Base-by-base conservation (phyloP, 2,113 vertebrate genomes). In the Prietella phreatophila region DNA sequence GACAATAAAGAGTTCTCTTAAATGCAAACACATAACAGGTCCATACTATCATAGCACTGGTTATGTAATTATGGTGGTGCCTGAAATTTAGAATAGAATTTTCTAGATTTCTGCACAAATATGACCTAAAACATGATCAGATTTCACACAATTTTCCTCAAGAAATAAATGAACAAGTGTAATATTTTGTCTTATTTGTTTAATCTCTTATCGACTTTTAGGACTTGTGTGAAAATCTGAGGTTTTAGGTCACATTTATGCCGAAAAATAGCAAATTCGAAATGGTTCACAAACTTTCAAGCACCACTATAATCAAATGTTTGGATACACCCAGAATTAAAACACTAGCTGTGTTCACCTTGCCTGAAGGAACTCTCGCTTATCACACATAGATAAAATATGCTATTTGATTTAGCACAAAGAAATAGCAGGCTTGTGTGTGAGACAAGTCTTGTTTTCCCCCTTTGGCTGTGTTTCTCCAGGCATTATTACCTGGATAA, bases 331-430 rank as follows among this genome's bases (percentile, higher is more conserved):
- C 20, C 5, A 25, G 17, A 81, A 58, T 81, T 58, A 33, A 58
- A 58, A 58, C 0, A 6, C 27, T 69, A 65, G 20, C 65, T n/a
- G 25, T 61, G 58, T 27, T 83, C 58, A 71, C 65, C 83, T 84
- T 55, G 50, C 83, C 83, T 33, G 67, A 71, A 73, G 83, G 47
- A 58, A 56, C 83, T 56, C 27, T 33, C 17, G 75, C 58, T 86
- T 20, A 27, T 71, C 50, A 69, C 20, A 85, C 3, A 0, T 58
- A 53, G 47, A 85, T 69, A 63, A 50, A 42, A 65, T 63, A 47
- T 80, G 39, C 75, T 79, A 9, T 86, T 86, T 86, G 73, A 86
- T 80, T 79, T 65, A 76, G 27, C 58, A 53, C 58, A 20, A 71
- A 71, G 50, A 55, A 63, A 65, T 33, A 19, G n/a, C 3, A 0